Conservation (phyloP, 2,797 vertebrate genomes). For the Poecile montanus region DNA sequence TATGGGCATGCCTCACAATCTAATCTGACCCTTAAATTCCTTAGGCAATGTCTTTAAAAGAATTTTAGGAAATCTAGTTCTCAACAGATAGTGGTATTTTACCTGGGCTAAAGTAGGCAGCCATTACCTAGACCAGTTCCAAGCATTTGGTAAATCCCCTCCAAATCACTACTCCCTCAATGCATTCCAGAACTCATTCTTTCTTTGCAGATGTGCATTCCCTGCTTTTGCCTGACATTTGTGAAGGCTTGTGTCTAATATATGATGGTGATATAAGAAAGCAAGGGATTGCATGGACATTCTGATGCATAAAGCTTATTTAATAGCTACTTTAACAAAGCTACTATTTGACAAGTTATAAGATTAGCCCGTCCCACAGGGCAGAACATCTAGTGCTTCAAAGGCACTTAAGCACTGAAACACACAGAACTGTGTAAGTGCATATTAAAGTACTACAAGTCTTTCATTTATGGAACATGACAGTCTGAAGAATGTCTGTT, state of each 20-base stretch:
- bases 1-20: not conserved
- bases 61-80: not conserved
- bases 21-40: not conserved
- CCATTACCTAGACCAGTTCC: not conserved
- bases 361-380: not conserved
- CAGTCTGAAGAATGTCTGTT: not conserved
- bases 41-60: not conserved
- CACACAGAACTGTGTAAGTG: not conserved
- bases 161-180: not conserved
- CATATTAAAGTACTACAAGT: not conserved
- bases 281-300: not conserved
- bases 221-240: not conserved
- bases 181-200: not conserved
- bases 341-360: not conserved
- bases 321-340: not conserved
- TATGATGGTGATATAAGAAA: not conserved
- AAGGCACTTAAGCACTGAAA: not conserved
- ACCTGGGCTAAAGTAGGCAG: not conserved
- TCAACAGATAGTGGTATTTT: not conserved
- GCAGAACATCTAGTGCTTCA: not conserved
- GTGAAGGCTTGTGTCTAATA: not conserved
- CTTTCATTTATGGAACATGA: not conserved
- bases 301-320: not conserved
- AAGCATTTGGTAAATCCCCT: not conserved
- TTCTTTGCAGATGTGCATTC: not conserved